phyloP scores from a whole-genome alignment of 2,888 invertebrate genomes.

The Callosobruchus maculatus region DNA sequence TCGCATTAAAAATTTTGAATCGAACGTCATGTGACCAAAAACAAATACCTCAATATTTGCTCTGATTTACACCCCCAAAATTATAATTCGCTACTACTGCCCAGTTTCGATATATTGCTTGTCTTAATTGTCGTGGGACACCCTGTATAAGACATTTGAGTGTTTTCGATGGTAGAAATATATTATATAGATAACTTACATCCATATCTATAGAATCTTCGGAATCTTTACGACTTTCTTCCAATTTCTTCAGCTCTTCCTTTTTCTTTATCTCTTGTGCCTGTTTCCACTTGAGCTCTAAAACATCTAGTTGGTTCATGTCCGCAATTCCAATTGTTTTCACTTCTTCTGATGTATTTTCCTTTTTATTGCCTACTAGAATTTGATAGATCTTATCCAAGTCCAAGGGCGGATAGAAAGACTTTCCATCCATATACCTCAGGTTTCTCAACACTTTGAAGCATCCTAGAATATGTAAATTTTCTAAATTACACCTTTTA shows the following conservation, averaged over 20 bases:
- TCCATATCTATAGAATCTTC: slow-evolving; percentile 55
- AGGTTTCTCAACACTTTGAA: slow-evolving; percentile 57
- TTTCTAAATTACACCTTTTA: no score
- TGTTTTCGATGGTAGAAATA: no score
- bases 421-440: slow-evolving; percentile 48
- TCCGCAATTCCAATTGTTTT: slow-evolving; percentile 1
- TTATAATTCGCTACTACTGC: no score
- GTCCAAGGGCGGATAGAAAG: slow-evolving; percentile 31
- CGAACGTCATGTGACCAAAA: no score
- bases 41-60: no score
- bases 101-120: no score
- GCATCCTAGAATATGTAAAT: neutral
- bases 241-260: slow-evolving; percentile 11
- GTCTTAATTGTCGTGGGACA: no score
- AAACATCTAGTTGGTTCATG: slow-evolving; percentile 19
- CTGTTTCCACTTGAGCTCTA: slow-evolving; percentile 21
- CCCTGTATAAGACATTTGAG: no score
- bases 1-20: no score
- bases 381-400: slow-evolving; percentile 32
- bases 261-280: slow-evolving; percentile 16
- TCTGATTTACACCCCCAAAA: no score
- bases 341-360: slow-evolving; percentile 6
- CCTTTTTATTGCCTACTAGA: slow-evolving; percentile 16
- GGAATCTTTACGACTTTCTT: slow-evolving; percentile 32
- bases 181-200: slow-evolving; percentile 51